Evolutionary conservation across 2,888 invertebrate species (phyloP).

Genomic region (Tineola bisselliella): DNA sequence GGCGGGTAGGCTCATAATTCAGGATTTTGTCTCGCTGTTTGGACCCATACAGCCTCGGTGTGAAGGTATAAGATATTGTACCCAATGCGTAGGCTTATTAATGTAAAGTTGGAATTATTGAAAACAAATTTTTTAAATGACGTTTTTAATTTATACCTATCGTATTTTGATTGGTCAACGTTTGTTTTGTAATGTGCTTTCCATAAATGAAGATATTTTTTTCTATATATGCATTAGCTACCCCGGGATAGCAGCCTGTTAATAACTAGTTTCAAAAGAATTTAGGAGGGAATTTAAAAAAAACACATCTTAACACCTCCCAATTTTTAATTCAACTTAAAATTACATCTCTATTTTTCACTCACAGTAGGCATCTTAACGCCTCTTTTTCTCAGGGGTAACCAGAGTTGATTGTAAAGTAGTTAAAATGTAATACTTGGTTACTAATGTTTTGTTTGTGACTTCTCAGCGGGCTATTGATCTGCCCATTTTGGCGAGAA

Average conservation of each 20-base stretch:
- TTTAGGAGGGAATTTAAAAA: no score
- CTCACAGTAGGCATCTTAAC: neutral
- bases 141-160: neutral
- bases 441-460: neutral
- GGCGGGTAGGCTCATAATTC: conserved; percentile 33
- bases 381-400: conserved; percentile 10
- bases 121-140: neutral
- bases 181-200: no score
- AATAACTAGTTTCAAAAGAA: no score
- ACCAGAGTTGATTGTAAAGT: neutral
- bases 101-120: conserved; percentile 8
- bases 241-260: no score
- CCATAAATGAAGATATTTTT: no score
- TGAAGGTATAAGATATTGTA: conserved; percentile 27
- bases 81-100: conserved; percentile 18
- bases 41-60: conserved; percentile 28
- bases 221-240: no score
- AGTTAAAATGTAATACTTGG: neutral
- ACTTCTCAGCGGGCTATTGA: neutral
- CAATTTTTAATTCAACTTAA: no score
- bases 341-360: neutral
- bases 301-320: no score
- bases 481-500: neutral
- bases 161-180: neutral
- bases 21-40: conserved; percentile 51